Conservation (phyloP, 2,113 vertebrate species). For the Halichoerus grypus region DNA sequence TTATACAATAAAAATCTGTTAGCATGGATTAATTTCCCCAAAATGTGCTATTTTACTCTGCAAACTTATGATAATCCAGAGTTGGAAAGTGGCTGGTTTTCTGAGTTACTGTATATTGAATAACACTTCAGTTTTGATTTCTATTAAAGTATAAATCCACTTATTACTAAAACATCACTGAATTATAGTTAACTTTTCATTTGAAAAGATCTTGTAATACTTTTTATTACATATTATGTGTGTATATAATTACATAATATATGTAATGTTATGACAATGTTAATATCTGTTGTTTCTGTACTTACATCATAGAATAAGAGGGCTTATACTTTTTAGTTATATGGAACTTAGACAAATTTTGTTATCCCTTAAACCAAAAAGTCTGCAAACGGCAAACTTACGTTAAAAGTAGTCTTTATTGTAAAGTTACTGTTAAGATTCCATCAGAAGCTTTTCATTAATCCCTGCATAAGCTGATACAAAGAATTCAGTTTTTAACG, state of each 20-base stretch:
- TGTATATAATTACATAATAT: background rate
- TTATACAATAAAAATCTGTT: slow-evolving; percentile 23
- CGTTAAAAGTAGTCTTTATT: slow-evolving; percentile 24
- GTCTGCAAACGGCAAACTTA: slow-evolving; percentile 50
- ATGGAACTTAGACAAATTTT: slow-evolving; percentile 26
- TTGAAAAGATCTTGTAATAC: background rate
- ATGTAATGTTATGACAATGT: background rate
- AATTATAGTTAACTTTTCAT: slow-evolving; percentile 34
- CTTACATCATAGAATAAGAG: background rate
- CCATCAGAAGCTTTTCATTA: slow-evolving; percentile 43
- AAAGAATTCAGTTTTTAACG: slow-evolving; percentile 62
- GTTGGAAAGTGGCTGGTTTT: slow-evolving; percentile 24
- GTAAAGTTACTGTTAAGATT: slow-evolving; percentile 14
- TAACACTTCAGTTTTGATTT: slow-evolving; percentile 56
- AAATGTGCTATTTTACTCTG: slow-evolving; percentile 2
- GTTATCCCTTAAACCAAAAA: slow-evolving; percentile 3
- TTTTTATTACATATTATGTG: background rate
- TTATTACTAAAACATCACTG: background rate
- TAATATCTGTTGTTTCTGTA: slow-evolving; percentile 1
- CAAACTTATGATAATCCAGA: background rate
- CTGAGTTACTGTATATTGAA: background rate
- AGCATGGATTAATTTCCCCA: background rate
- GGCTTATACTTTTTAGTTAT: slow-evolving; percentile 35
- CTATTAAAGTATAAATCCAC: background rate
- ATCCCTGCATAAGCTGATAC: slow-evolving; percentile 31